phyloP scores from a whole-genome alignment of 2,797 vertebrate species.

The Echiichthys vipera region DNA sequence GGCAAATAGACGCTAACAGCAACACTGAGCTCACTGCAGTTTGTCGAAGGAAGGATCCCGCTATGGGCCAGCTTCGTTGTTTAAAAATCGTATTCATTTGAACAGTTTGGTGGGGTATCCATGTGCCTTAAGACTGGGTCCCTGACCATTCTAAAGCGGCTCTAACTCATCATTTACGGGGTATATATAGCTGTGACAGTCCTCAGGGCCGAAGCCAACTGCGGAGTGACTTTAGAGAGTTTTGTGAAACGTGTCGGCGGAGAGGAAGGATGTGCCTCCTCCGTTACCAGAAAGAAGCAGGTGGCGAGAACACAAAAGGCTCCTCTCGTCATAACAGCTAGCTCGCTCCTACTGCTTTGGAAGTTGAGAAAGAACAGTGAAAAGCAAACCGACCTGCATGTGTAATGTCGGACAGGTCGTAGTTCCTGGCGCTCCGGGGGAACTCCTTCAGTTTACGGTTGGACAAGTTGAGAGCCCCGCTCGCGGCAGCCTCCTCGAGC shows the following conservation, averaged over 20 bases:
- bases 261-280: constrained; percentile 32
- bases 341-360: neutral
- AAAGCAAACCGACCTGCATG: constrained; percentile 86
- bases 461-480: constrained; percentile 90
- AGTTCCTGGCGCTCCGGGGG: constrained; percentile 88
- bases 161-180: neutral
- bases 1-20: neutral
- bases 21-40: neutral
- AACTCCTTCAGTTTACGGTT: constrained; percentile 92
- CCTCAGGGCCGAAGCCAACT: neutral
- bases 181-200: neutral
- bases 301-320: constrained; percentile 78
- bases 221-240: neutral
- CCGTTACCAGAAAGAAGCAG: constrained; percentile 65
- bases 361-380: neutral
- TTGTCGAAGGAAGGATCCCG: neutral
- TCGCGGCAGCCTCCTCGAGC: constrained; percentile 91
- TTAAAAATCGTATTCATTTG: neutral
- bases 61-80: neutral
- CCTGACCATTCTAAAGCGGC: neutral
- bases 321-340: constrained; percentile 18
- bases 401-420: constrained; percentile 93
- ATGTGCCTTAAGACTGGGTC: neutral
- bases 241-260: constrained; percentile 11
- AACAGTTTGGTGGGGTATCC: neutral